Evolutionary conservation across 2,888 invertebrate species (phyloP), one percentile per base, ranked within the genome.

Genomic region (Steinernema hermaphroditum): DNA sequence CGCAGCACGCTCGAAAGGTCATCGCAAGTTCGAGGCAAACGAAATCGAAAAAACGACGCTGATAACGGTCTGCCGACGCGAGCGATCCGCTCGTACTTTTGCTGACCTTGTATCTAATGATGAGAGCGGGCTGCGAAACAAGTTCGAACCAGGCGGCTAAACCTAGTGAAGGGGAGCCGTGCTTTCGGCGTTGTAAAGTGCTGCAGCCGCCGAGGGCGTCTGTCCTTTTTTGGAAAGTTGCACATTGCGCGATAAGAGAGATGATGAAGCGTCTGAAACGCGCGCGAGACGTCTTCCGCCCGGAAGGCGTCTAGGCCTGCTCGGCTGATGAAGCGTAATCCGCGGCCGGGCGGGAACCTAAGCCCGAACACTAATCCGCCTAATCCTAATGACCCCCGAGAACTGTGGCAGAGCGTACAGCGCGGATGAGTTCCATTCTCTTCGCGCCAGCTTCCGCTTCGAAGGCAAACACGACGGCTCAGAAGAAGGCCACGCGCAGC

Each of bases 131-230:
- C 27, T 62, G 62, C 62, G 62, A 62, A 62, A 62, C 62, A 62
- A 62, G 62, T 62, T 62, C 62, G 62, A 62, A 62, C 62, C 62
- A 62, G 62, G 62, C 62, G 62, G 62, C 62, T 62, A 62, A 62
- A 62, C 62, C 62, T 62, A 62, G 62, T 62, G 62, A 16, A 27
- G 62, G 4, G 12, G 62, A 32, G 62, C 9, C 27, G 29, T 14
- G 62, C 62, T 29, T 54, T 54, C 62, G 32, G 62, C 62, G 62
- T 34, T 62, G 62, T 62, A 62, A 62, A 62, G 62, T 62, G 62
- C 62, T 32, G 29, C 50, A n/a, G n/a, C 19, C 54, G 24, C 19
- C 54, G 27, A 27, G 54, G 54, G 62, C 62, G 62, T 62, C 62
- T 62, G 62, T 62, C 62, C 62, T 62, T 62, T 62, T 62, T 62